Percentiles rank a stretch among this genome's conserved stretches.
Evolutionary conservation across 2,113 vertebrate genomes (phyloP).

Genomic region (Panthera leo): DNA sequence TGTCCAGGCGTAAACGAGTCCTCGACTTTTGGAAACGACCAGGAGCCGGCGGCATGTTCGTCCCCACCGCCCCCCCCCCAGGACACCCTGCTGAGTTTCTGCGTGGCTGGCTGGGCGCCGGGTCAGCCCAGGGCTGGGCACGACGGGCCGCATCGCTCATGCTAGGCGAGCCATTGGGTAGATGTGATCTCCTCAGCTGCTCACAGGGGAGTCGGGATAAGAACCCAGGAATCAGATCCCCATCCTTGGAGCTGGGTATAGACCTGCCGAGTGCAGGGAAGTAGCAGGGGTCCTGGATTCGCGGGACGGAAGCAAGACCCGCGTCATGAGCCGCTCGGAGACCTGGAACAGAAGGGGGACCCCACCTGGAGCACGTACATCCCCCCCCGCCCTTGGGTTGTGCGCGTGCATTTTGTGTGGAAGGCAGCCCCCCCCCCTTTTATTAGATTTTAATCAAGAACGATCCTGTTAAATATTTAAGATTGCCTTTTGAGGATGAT

Average conservation of each 20-base stretch:
- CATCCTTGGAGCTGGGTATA: fast-evolving
- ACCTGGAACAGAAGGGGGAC: fast-evolving
- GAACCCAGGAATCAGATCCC: fast-evolving
- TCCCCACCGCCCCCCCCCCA: too few relatives aligned
- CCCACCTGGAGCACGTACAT: fast-evolving
- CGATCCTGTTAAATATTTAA: constrained; percentile 36
- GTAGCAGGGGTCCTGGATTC: fast-evolving
- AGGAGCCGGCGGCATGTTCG: fast-evolving
- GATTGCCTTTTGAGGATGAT: background rate
- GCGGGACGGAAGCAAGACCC: fast-evolving
- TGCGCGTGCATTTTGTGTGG: fast-evolving
- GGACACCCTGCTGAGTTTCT: fast-evolving
- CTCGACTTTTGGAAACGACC: background rate
- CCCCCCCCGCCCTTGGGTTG: background rate
- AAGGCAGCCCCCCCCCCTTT: background rate
- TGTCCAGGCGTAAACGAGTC: background rate
- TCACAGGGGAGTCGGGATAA: fast-evolving
- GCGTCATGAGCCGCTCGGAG: too few relatives aligned
- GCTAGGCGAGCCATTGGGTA: background rate
- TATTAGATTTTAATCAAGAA: constrained; percentile 35
- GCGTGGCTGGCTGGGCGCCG: fast-evolving
- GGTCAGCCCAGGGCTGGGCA: background rate
- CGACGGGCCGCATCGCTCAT: fast-evolving
- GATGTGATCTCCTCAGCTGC: fast-evolving
- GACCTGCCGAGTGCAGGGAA: fast-evolving